phyloP scores from a whole-genome alignment of 2,888 invertebrate species.

The Ochropleura leucogaster region DNA sequence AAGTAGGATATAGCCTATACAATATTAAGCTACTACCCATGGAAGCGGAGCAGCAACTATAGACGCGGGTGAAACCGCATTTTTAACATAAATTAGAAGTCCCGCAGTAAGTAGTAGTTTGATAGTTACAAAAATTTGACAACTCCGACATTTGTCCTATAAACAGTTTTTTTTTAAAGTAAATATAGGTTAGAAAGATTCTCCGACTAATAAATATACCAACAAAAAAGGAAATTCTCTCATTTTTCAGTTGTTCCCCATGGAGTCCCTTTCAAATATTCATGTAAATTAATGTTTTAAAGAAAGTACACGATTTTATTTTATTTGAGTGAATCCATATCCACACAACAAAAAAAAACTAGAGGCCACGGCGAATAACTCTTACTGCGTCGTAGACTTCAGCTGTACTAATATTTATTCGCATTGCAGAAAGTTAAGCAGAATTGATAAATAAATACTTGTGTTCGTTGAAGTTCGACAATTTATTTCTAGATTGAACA shows the following conservation, averaged over 20 bases:
- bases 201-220: too few species aligned
- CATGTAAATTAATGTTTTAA: not conserved
- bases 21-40: too few species aligned
- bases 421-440: constrained; percentile 7
- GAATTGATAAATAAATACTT: constrained; percentile 20
- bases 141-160: too few species aligned
- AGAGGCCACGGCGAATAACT: not conserved
- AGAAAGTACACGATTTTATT: not conserved
- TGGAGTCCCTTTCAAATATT: not conserved
- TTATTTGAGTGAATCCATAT: constrained; percentile 5
- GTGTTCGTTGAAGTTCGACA: not conserved
- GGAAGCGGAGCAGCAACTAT: too few species aligned
- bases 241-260: too few species aligned
- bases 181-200: too few species aligned
- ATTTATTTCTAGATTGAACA: not conserved
- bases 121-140: too few species aligned
- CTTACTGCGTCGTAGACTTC: constrained; percentile 12
- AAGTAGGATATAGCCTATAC: too few species aligned
- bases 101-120: too few species aligned
- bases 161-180: too few species aligned
- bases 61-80: too few species aligned
- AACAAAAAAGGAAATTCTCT: not conserved
- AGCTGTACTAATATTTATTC: constrained; percentile 6
- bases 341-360: constrained; percentile 12
- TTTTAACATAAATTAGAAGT: too few species aligned